A percentile compares a stretch with the other conserved stretches of the same genome.
These are phyloP conservation scores for Heteromyza rotundicornis DNA, from an alignment of 2,888 invertebrate species.

Conservation along the genomic window DNA sequence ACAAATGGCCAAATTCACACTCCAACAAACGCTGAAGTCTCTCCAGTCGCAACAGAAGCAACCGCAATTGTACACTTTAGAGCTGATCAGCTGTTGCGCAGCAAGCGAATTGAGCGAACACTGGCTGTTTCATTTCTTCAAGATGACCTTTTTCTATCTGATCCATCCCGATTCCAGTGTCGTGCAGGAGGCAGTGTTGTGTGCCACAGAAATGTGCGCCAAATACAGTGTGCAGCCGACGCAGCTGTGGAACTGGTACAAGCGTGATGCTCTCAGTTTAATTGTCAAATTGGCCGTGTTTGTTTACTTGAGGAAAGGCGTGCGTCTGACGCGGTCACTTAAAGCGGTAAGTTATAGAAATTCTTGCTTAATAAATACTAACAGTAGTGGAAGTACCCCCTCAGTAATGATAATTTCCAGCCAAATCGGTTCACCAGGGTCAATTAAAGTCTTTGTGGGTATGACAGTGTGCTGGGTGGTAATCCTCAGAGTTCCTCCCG, in stretches of 20 bases:
- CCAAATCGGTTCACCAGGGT: too few species aligned
- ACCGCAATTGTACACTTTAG: constrained; percentile 39
- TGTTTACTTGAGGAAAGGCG: constrained; percentile 50
- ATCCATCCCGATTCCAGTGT: constrained; percentile 52
- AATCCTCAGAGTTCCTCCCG: too few species aligned
- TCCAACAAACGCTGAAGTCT: constrained; percentile 31
- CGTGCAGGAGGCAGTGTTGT: constrained; percentile 54
- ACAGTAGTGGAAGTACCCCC: too few species aligned
- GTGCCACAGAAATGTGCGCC: constrained; percentile 55
- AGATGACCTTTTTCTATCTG: constrained; percentile 55
- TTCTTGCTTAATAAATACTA: not conserved
- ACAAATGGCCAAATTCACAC: constrained; percentile 35
- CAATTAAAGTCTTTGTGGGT: too few species aligned
- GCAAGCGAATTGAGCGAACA: constrained; percentile 44
- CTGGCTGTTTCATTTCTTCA: constrained; percentile 58
- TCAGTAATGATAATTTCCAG: too few species aligned
- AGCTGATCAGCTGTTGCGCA: constrained; percentile 37
- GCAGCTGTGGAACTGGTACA: constrained; percentile 60
- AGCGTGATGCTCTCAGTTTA: constrained; percentile 52
- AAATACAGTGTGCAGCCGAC: constrained; percentile 50
- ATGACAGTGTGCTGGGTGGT: too few species aligned
- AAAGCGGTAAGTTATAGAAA: constrained; percentile 41
- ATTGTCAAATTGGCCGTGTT: constrained; percentile 50
- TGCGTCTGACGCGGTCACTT: constrained; percentile 49
- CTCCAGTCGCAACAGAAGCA: constrained; percentile 22